These are phyloP conservation scores for Dynastes tityus DNA, from an alignment of 2,888 invertebrate genomes.

Conservation along the genomic window DNA sequence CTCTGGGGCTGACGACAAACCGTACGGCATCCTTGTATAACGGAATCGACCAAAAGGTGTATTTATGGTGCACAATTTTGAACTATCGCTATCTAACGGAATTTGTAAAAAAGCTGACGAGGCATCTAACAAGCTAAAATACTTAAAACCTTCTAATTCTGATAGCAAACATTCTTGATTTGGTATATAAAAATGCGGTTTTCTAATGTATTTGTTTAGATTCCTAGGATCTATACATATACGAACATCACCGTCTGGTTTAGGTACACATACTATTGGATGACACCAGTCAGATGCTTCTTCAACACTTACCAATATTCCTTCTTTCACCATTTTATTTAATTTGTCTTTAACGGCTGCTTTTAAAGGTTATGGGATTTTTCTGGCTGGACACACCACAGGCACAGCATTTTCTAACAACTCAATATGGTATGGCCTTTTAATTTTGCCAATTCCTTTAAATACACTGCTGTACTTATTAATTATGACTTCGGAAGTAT, in stretches of 20 bases:
- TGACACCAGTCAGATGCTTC: slow-evolving; percentile 21
- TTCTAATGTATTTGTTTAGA: slow-evolving; percentile 40
- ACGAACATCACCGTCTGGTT: not conserved
- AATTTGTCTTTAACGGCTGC: not conserved
- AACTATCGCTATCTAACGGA: slow-evolving; percentile 53
- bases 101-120: slow-evolving; percentile 54
- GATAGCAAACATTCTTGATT: slow-evolving; percentile 26
- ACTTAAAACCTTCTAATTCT: slow-evolving; percentile 33
- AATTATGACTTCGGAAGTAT: not conserved
- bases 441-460: not conserved
- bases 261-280: slow-evolving; percentile 4
- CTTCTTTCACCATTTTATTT: slow-evolving; percentile 3
- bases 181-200: slow-evolving; percentile 42
- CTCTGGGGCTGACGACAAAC: slow-evolving; percentile 15
- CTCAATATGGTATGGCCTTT: slow-evolving; percentile 14
- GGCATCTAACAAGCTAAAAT: slow-evolving; percentile 53
- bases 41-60: slow-evolving; percentile 53
- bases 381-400: slow-evolving; percentile 11
- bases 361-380: slow-evolving; percentile 1
- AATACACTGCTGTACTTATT: slow-evolving; percentile 7
- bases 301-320: not conserved
- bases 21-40: slow-evolving; percentile 33
- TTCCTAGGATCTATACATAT: slow-evolving; percentile 33
- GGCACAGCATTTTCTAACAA: not conserved
- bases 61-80: slow-evolving; percentile 52